These are phyloP conservation scores for Oscheius onirici DNA, from an alignment of 2,888 invertebrate species.

Conservation along the genomic window DNA sequence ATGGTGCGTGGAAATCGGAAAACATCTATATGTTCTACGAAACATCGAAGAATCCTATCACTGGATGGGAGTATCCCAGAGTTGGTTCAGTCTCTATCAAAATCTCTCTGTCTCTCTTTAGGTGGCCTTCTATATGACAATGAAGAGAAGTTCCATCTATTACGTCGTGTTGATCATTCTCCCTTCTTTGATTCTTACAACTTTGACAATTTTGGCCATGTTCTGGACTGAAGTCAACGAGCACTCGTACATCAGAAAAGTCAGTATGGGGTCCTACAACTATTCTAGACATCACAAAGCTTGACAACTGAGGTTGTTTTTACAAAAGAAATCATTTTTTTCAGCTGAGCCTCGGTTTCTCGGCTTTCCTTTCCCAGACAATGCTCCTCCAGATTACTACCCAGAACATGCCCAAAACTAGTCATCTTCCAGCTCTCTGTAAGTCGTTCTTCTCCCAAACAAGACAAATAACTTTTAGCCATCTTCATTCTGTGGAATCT, in stretches of 20 bases:
- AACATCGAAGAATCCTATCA: background rate
- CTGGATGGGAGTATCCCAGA: constrained; percentile 18
- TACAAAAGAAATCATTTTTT: background rate
- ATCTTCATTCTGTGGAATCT: constrained; percentile 19
- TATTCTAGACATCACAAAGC: too few species aligned
- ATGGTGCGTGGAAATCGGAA: constrained; percentile 14
- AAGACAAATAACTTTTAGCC: background rate
- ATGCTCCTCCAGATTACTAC: constrained; percentile 17
- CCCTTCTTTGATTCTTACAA: constrained; percentile 20
- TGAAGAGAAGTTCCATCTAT: constrained; percentile 23
- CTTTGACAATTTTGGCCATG: constrained; percentile 10
- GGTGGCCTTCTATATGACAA: constrained; percentile 9
- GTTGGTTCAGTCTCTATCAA: background rate
- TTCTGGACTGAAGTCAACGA: constrained; percentile 25
- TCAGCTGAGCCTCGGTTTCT: constrained; percentile 20
- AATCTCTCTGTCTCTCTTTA: background rate
- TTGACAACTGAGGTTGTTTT: too few species aligned
- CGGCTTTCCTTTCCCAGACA: constrained; percentile 28
- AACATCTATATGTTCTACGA: background rate
- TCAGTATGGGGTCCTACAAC: too few species aligned
- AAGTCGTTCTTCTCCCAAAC: background rate
- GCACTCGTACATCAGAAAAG: constrained; percentile 5
- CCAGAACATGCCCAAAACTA: constrained; percentile 20
- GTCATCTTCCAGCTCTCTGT: constrained; percentile 26
- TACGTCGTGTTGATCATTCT: constrained; percentile 21